A percentile compares a stretch with the other conserved stretches of the same genome.
phyloP scores from a whole-genome alignment of 37 sponge, comb jelly and placozoan species.

The Geodia barretti region DNA sequence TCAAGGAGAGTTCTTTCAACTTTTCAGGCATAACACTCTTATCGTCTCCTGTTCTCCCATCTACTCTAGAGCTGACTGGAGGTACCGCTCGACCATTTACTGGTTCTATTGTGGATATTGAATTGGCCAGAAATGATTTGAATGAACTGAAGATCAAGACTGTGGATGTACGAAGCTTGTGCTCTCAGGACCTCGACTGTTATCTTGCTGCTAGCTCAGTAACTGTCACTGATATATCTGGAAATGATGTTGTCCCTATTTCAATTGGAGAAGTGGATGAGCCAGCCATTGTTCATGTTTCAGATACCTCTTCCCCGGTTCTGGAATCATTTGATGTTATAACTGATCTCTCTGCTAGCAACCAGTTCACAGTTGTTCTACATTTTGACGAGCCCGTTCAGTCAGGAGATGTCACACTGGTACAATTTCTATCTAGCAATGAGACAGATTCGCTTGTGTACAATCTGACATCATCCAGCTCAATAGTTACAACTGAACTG shows the following conservation, averaged over 20 bases:
- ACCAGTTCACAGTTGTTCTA: slow-evolving; percentile 36
- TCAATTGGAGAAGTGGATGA: not conserved
- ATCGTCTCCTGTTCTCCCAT: not conserved
- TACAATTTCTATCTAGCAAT: slow-evolving; percentile 35
- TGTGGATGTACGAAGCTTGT: slow-evolving; percentile 18
- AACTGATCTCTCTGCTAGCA: not conserved
- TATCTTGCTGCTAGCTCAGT: slow-evolving; percentile 19
- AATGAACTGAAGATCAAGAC: slow-evolving; percentile 54
- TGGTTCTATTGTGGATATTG: slow-evolving; percentile 51
- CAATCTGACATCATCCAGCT: slow-evolving; percentile 42
- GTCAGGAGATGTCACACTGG: slow-evolving; percentile 31
- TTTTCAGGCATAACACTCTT: slow-evolving; percentile 45
- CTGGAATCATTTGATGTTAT: slow-evolving; percentile 70
- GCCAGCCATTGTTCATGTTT: not conserved
- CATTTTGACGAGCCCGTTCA: slow-evolving; percentile 72
- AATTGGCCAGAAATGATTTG: slow-evolving; percentile 45
- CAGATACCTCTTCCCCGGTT: slow-evolving; percentile 61
- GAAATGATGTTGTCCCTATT: slow-evolving; percentile 50
- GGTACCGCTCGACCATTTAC: slow-evolving; percentile 29
- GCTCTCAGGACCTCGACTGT: slow-evolving; percentile 34
- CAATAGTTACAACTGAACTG: slow-evolving; percentile 22
- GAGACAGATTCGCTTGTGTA: not conserved
- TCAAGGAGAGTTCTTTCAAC: slow-evolving; percentile 53
- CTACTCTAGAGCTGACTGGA: slow-evolving; percentile 18
- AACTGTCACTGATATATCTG: slow-evolving; percentile 73